Conservation (phyloP, 1,140 invertebrate species). For the Lepidurus apus region DNA sequence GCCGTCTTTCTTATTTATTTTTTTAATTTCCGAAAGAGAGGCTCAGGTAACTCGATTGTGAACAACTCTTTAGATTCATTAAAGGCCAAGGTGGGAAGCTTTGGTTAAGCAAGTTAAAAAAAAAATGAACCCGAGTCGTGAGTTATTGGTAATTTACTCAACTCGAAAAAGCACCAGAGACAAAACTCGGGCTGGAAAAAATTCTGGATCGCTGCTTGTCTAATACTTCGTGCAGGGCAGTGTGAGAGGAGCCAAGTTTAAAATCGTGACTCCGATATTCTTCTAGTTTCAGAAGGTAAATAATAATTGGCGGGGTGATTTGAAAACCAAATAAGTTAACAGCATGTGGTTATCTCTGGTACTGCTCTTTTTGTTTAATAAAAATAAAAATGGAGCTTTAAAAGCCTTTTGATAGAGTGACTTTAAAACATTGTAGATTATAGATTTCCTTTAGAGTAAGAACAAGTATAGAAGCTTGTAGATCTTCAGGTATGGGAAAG, state of each 20-base stretch:
- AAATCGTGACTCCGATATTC: constrained; percentile 1
- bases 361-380: not conserved
- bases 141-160: constrained; percentile 13
- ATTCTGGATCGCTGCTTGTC: not conserved
- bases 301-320: not conserved
- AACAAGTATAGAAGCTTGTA: too few relatives aligned
- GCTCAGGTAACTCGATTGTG: not conserved
- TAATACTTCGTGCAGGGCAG: not conserved
- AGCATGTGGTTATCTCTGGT: not conserved
- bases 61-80: constrained; percentile 7
- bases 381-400: too few relatives aligned
- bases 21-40: not conserved
- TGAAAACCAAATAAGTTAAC: constrained; percentile 10
- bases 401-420: too few relatives aligned
- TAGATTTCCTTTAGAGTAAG: too few relatives aligned
- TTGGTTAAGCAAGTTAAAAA: not conserved
- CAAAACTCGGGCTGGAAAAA: not conserved
- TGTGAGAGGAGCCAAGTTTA: not conserved
- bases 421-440: too few relatives aligned
- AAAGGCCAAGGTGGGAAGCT: not conserved
- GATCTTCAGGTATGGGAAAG: too few relatives aligned
- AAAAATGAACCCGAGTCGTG: not conserved
- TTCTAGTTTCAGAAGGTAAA: not conserved
- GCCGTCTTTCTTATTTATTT: not conserved
- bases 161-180: not conserved